Evolutionary conservation across 2,797 vertebrate genomes (phyloP).

Genomic region (Manis pentadactyla): DNA sequence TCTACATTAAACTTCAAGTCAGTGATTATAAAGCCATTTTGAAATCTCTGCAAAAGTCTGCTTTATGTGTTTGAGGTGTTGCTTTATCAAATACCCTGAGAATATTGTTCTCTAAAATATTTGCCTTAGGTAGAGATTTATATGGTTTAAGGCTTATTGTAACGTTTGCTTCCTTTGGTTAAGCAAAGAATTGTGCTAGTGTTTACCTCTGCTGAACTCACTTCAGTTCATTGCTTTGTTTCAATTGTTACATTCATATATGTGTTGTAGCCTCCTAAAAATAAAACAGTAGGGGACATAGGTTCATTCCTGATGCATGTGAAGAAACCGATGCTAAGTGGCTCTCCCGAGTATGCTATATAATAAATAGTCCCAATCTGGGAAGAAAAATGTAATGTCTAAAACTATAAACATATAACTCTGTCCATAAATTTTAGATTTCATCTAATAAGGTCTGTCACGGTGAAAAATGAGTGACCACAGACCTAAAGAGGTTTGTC

Average conservation of each 20-base stretch:
- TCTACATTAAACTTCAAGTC: background rate
- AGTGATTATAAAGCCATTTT: background rate
- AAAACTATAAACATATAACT: background rate
- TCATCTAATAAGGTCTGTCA: background rate
- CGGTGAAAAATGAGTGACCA: background rate
- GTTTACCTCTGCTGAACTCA: background rate
- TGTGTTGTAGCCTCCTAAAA: background rate
- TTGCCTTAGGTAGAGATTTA: conserved; percentile 15
- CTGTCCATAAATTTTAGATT: background rate
- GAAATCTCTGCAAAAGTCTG: conserved; percentile 37
- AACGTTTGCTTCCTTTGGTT: background rate
- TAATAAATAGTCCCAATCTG: too few relatives aligned
- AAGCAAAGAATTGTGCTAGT: background rate
- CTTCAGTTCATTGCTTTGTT: background rate
- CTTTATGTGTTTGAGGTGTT: background rate
- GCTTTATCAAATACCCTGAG: conserved; percentile 37
- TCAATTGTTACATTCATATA: background rate
- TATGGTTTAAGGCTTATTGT: background rate
- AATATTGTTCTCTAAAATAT: conserved; percentile 21
- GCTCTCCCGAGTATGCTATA: background rate
- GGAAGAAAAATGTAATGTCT: background rate
- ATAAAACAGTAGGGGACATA: background rate
- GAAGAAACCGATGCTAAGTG: background rate
- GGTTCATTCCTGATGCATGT: background rate
- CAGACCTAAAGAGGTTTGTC: background rate